Conservation (phyloP, 2,113 vertebrate genomes). For the Sturnira hondurensis region DNA sequence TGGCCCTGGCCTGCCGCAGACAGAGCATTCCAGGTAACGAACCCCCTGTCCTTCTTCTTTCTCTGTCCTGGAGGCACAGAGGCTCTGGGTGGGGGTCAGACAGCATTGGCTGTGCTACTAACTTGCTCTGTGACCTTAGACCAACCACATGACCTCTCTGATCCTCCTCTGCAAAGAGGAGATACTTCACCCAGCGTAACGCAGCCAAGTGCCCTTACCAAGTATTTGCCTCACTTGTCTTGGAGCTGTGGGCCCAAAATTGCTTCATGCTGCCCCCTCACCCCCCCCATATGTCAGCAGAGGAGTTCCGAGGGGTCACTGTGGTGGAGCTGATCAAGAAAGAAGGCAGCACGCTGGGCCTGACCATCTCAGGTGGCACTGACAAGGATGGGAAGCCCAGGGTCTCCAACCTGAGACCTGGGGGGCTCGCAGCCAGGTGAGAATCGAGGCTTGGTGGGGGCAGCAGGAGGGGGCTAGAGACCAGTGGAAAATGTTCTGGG, state of each 20-base stretch:
- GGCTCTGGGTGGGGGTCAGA: background rate
- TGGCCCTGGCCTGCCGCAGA: conserved; percentile 87
- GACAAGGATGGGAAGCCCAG: conserved; percentile 97
- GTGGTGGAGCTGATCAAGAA: conserved; percentile 97
- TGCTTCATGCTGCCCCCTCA: background rate
- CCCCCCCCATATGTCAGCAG: conserved; percentile 77
- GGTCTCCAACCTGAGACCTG: conserved; percentile 94
- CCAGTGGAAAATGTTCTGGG: background rate
- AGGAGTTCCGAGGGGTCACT: conserved; percentile 93
- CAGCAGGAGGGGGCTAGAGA: background rate
- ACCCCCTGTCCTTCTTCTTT: background rate
- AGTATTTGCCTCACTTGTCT: background rate
- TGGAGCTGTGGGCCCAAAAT: background rate
- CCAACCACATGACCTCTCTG: background rate
- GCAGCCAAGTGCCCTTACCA: background rate
- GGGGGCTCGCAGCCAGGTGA: conserved; percentile 97
- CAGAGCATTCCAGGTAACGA: conserved; percentile 95
- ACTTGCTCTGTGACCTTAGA: background rate
- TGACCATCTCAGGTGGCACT: conserved; percentile 97
- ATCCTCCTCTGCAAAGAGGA: background rate
- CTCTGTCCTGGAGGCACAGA: background rate
- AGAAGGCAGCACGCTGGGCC: conserved; percentile 94
- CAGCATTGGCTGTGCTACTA: accelerated
- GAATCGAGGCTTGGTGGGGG: background rate
- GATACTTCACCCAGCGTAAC: background rate